Evolutionary conservation across 2,888 invertebrate species (phyloP), one percentile per base, ranked within the genome.

Genomic region (Apodemia zela): DNA sequence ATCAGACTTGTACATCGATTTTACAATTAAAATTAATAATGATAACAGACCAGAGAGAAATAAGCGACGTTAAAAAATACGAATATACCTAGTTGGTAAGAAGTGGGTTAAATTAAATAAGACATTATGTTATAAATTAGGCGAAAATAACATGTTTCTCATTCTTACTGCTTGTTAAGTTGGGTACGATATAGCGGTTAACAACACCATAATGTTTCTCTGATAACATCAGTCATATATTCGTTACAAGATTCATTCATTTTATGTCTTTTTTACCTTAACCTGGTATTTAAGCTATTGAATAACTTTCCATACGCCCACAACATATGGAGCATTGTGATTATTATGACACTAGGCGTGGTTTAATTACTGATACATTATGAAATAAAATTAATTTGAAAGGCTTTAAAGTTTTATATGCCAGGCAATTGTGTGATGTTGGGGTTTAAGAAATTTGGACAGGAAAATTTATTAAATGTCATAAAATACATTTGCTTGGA

Each of bases 331-430:
- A 42, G 21, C 54, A 54, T 54, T 54, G 15, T 54, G 21, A 21
- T 54, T 54, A 21, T 54, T 54, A 54, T 54, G 54, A 54, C 54
- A 54, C 54, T 18, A 21, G 54, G 54, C 54, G 54, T 54, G 54
- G 54, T 54, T 47, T 47, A 47, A 47, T 47, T 47, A 47, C 45
- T 47, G 6, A 47, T 47, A 47, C 45, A 17, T 47, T 47, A 47
- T 47, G 45, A 47, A 47, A 47, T 47, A 47, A 47, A 47, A 47
- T 47, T 47, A 47, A 47, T 47, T 47, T 47, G 45, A 47, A 47
- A 7, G 45, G 45, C 3, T 47, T 47, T 47, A 47, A 47, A 17
- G 7, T 47, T 47, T 47, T 47, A 47, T 47, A 17, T 47, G 45
- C 8, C 45, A 47, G 15, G 13, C 15, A 42, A 42, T 3, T 42